These are phyloP conservation scores for Diogma glabrata DNA, from an alignment of 2,888 invertebrate species.

Conservation along the genomic window DNA sequence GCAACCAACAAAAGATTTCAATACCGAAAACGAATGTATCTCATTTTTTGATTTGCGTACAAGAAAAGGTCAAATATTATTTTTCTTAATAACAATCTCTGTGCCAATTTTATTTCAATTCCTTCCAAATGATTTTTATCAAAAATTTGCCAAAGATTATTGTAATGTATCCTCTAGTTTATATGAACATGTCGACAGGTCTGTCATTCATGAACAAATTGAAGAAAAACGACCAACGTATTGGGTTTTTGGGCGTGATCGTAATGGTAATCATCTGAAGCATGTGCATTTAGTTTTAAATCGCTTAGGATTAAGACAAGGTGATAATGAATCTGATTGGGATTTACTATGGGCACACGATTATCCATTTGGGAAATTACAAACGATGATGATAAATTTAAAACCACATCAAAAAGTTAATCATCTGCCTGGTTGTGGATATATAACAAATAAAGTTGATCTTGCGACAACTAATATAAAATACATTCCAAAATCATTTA, in stretches of 20 bases:
- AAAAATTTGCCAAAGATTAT: too few species aligned
- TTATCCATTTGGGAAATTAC: conserved; percentile 57
- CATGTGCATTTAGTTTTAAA: conserved; percentile 73
- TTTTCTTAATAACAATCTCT: conserved; percentile 13
- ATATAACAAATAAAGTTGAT: conserved; percentile 83
- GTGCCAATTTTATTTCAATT: conserved; percentile 14
- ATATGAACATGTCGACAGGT: not conserved
- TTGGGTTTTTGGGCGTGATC: conserved; percentile 46
- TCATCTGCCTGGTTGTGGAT: conserved; percentile 90
- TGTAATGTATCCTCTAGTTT: not conserved
- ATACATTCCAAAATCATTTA: conserved; percentile 80
- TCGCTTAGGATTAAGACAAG: conserved; percentile 58
- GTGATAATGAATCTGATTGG: conserved; percentile 53
- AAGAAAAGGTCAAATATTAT: conserved; percentile 14
- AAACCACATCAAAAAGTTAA: conserved; percentile 72
- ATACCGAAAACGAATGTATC: not conserved
- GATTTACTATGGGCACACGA: conserved; percentile 89
- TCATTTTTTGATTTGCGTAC: conserved; percentile 18
- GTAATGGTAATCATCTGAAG: conserved; percentile 43
- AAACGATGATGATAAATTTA: conserved; percentile 42
- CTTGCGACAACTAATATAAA: conserved; percentile 67
- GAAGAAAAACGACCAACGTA: conserved; percentile 33
- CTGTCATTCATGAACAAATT: not conserved
- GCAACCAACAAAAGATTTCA: not conserved
- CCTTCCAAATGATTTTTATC: conserved; percentile 8